These are phyloP conservation scores for Hydriomena furcata DNA, from an alignment of 2,888 invertebrate species.

Conservation along the genomic window DNA sequence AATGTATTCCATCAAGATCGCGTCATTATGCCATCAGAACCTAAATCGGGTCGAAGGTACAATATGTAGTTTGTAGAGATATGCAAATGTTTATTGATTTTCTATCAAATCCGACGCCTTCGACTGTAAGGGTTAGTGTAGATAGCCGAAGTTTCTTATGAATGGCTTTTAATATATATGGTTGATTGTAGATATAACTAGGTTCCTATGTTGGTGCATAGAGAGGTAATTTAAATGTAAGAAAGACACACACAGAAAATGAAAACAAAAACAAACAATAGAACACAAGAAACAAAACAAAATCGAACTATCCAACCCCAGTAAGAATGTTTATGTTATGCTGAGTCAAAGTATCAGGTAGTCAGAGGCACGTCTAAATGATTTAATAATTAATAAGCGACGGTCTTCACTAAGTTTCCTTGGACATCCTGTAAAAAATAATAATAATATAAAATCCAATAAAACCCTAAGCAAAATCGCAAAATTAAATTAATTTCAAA, in stretches of 20 bases:
- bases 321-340: no score
- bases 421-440: no score
- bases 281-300: no score
- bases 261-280: no score
- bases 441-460: neutral
- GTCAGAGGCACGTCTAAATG: no score
- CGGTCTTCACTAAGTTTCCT: no score
- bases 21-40: neutral
- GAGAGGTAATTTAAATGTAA: no score
- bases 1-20: neutral
- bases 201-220: no score
- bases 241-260: no score
- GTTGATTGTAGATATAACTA: neutral
- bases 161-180: neutral
- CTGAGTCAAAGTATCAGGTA: no score
- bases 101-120: conserved; percentile 11
- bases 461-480: neutral
- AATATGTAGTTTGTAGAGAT: conserved; percentile 5
- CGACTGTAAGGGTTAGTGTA: neutral
- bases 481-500: conserved; percentile 13
- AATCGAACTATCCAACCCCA: no score
- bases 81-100: conserved; percentile 22
- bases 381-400: no score
- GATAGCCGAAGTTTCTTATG: neutral
- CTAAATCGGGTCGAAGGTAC: neutral